Evolutionary conservation across 2,113 vertebrate genomes (phyloP), one percentile per base, ranked within the genome.

Genomic region (Struthio camelus): DNA sequence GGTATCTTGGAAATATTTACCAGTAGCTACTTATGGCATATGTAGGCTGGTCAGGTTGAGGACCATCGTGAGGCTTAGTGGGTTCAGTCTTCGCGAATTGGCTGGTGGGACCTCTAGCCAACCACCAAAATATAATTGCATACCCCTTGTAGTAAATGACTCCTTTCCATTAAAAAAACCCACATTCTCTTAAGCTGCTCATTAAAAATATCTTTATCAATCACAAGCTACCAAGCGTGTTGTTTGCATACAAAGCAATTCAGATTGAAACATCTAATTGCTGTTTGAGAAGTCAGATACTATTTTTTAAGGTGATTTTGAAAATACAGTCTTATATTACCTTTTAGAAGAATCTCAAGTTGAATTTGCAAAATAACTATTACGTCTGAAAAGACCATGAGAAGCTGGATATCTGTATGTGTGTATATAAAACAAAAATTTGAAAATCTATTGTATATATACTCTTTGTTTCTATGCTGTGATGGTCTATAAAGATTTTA

Each of bases 111-210:
- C 92, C 50, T 93, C 23, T 61, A 88, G 42, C 66, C 62, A 80
- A 14, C 44, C 81, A 77, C 58, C 48, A 32, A 84, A 81, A 79
- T 12, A 36, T 10, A 92, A 75, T 76, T 88, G 42, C 69, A 56
- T 81, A 56, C 56, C 53, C 40, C 46, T 90, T 67, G n/a, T 72
- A 62, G 14, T 64, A 90, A 79, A 12, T 6, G 11, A 75, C 65
- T 54, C 87, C 72, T 92, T 90, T 50, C 84, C 84, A 86, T 23
- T 71, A 61, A 59, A 92, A 96, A 70, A 73, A n/a, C n/a, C n/a
- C 59, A 88, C 85, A 93, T 93, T 64, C 86, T 95, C 93, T 77
- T 18, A 59, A 92, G 32, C 27, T 32, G n/a, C 42, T 84, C n/a
- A 53, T 93, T 85, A 65, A 93, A 90, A 90, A 67, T 59, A 38